Percentiles rank a stretch among this genome's conserved stretches.
Evolutionary conservation across 2,797 vertebrate genomes (phyloP).

Genomic region (Apogon talboti): DNA sequence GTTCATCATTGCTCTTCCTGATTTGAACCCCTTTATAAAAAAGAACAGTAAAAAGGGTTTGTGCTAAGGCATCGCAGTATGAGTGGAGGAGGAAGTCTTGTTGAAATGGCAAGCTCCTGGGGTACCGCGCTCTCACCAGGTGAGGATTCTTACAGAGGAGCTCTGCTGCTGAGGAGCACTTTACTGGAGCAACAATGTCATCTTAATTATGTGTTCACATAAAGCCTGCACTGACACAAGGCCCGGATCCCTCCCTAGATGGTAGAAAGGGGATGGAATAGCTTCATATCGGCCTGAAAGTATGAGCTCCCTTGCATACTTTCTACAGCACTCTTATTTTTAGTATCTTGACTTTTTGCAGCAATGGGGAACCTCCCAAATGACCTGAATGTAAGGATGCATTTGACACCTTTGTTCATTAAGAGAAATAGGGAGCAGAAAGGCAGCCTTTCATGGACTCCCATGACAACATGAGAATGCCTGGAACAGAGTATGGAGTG

Average conservation of each 20-base stretch:
- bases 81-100: constrained; percentile 20
- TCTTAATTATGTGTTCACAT: constrained; percentile 76
- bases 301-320: constrained; percentile 50
- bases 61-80: background rate
- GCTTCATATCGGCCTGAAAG: constrained; percentile 42
- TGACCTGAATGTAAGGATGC: constrained; percentile 73
- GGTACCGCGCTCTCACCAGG: constrained; percentile 40
- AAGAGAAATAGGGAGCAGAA: constrained; percentile 76
- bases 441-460: constrained; percentile 71
- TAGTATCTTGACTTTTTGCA: constrained; percentile 76
- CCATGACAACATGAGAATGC: constrained; percentile 65
- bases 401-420: constrained; percentile 85
- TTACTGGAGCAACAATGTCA: constrained; percentile 63
- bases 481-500: constrained; percentile 56
- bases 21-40: constrained; percentile 25
- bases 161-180: constrained; percentile 45
- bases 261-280: constrained; percentile 36
- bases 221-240: constrained; percentile 55
- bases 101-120: constrained; percentile 41
- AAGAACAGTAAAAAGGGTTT: background rate
- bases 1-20: constrained; percentile 10
- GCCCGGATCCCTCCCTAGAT: constrained; percentile 57
- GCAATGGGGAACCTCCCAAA: constrained; percentile 74
- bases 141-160: constrained; percentile 54
- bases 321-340: constrained; percentile 73